Percentiles rank a stretch among this genome's conserved stretches.
Conservation (phyloP, 1,140 invertebrate species). For the Cydia pomonella region DNA sequence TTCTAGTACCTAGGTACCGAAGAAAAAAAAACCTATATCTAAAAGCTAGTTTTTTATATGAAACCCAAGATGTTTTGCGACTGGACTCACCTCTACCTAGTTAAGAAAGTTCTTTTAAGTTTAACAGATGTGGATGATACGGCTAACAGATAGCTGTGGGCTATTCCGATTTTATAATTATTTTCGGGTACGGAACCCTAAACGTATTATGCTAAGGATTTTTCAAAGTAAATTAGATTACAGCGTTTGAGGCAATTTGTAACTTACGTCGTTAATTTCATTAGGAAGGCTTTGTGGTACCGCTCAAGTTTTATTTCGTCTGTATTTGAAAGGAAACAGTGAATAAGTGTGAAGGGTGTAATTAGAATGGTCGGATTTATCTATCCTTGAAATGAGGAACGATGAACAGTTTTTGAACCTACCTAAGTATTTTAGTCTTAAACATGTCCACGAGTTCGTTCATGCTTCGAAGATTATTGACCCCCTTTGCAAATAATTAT, state of each 20-base stretch:
- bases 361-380: constrained; percentile 17
- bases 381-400: background rate
- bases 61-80: too few relatives aligned
- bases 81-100: too few relatives aligned
- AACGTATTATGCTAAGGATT: constrained; percentile 7
- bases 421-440: too few relatives aligned
- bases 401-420: background rate
- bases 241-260: constrained; percentile 57
- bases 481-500: too few relatives aligned
- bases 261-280: constrained; percentile 59
- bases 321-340: constrained; percentile 16
- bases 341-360: constrained; percentile 15
- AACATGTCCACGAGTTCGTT: too few relatives aligned
- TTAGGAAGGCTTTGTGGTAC: constrained; percentile 50
- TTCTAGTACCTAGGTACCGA: too few relatives aligned
- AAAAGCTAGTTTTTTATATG: too few relatives aligned
- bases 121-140: too few relatives aligned
- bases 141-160: too few relatives aligned
- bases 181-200: background rate
- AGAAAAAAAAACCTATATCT: too few relatives aligned
- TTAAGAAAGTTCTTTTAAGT: too few relatives aligned
- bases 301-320: constrained; percentile 44
- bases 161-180: background rate
- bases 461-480: too few relatives aligned
- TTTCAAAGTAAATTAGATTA: constrained; percentile 66